Evolutionary conservation across 1,140 invertebrate genomes (phyloP).

Genomic region (Caenorhabditis tropicalis): DNA sequence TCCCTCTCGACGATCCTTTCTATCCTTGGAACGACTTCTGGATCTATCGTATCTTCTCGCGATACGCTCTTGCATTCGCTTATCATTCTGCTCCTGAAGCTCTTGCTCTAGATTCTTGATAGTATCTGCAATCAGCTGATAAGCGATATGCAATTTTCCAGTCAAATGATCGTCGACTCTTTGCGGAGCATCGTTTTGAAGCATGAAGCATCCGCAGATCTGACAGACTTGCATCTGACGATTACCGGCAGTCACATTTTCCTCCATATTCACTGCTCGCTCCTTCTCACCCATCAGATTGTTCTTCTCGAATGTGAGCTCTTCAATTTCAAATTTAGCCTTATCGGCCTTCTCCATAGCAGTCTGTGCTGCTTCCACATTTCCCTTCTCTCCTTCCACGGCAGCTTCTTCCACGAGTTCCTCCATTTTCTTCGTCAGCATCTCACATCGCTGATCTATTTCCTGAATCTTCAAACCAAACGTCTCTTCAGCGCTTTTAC

Average conservation of each 20-base stretch:
- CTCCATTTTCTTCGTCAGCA: conserved; percentile 3
- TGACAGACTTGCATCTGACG: conserved; percentile 52
- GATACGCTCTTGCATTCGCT: not conserved
- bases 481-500: conserved; percentile 13
- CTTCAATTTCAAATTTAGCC: conserved; percentile 16
- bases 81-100: not conserved
- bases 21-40: not conserved
- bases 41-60: not conserved
- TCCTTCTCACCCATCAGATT: not conserved
- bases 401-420: conserved; percentile 46
- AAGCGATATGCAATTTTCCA: conserved; percentile 78
- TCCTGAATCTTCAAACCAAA: conserved; percentile 29
- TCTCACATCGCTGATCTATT: not conserved
- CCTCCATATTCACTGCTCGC: not conserved
- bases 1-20: not conserved
- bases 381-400: conserved; percentile 38
- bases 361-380: conserved; percentile 29
- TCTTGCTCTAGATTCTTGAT: not conserved
- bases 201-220: conserved; percentile 96
- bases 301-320: not conserved
- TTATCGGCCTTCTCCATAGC: conserved; percentile 30
- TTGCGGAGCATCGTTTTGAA: conserved; percentile 95
- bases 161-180: conserved; percentile 95
- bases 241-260: conserved; percentile 25
- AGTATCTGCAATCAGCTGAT: not conserved